phyloP scores from a whole-genome alignment of 2,797 vertebrate species.

The Rallus crepitans region DNA sequence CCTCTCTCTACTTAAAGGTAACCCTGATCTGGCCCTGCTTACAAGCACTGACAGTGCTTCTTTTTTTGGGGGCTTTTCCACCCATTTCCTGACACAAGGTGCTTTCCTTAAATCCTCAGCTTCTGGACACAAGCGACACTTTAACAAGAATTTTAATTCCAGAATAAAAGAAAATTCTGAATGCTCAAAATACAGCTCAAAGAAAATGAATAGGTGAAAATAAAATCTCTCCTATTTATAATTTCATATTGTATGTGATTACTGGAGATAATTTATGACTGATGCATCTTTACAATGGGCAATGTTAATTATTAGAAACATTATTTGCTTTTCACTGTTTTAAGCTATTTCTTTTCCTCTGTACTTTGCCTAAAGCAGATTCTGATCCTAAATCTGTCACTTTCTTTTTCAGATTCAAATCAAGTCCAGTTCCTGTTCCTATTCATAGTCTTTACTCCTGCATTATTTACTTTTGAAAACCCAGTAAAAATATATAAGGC shows the following conservation, averaged over 20 bases:
- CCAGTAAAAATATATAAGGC: not conserved
- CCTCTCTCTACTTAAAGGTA: not conserved
- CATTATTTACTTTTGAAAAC: not conserved
- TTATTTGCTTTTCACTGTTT: not conserved
- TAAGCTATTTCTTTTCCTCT: not conserved
- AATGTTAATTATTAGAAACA: not conserved
- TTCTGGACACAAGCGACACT: not conserved
- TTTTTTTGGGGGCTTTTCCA: not conserved
- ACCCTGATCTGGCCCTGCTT: not conserved
- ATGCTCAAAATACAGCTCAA: not conserved
- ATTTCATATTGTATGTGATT: not conserved
- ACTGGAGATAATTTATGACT: not conserved
- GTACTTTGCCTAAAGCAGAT: not conserved
- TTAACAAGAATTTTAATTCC: not conserved
- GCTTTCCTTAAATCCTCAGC: not conserved
- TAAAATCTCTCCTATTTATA: not conserved
- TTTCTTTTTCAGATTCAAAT: conserved; percentile 1
- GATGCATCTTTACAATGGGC: not conserved
- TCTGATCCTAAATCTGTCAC: not conserved
- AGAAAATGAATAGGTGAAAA: not conserved
- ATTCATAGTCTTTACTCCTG: not conserved
- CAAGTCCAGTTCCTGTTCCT: not conserved
- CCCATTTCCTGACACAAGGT: not conserved
- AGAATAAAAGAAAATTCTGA: not conserved
- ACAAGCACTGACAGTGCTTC: not conserved